Evolutionary conservation across 2,888 invertebrate species (phyloP).

Genomic region (Drosophila recens): DNA sequence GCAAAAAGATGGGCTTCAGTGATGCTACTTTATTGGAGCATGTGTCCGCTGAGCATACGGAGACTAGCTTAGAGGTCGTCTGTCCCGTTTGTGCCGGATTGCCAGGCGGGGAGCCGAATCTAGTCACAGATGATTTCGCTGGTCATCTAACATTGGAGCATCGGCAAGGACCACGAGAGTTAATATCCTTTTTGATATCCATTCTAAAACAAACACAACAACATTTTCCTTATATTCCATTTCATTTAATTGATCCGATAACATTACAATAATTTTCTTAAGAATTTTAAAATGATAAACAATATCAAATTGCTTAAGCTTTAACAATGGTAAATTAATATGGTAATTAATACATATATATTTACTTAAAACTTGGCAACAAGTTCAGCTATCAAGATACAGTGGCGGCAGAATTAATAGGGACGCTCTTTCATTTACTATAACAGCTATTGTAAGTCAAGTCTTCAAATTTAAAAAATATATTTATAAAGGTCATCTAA

Average conservation of each 20-base stretch:
- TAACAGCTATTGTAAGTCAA: too few relatives aligned
- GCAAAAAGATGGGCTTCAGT: slow-evolving; percentile 98
- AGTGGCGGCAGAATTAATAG: too few relatives aligned
- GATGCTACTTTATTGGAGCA: slow-evolving; percentile 96
- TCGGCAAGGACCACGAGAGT: slow-evolving; percentile 94
- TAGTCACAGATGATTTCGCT: slow-evolving; percentile 98
- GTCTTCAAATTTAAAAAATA: too few relatives aligned
- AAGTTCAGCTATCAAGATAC: neutral
- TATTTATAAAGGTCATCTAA: too few relatives aligned
- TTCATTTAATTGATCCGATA: neutral
- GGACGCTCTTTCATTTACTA: too few relatives aligned
- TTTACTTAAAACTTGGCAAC: slow-evolving; percentile 11
- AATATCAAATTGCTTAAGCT: neutral
- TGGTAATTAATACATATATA: too few relatives aligned
- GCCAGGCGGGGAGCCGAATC: slow-evolving; percentile 98
- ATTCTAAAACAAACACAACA: slow-evolving; percentile 84
- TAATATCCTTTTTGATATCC: slow-evolving; percentile 95
- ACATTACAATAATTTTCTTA: neutral
- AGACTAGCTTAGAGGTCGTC: slow-evolving; percentile 97
- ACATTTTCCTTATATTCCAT: neutral
- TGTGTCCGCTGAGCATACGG: slow-evolving; percentile 95
- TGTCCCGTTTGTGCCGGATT: slow-evolving; percentile 99
- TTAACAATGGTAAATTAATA: neutral
- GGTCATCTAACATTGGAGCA: slow-evolving; percentile 98
- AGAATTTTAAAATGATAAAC: neutral